Evolutionary conservation across 2,888 invertebrate species (phyloP), one percentile per base, ranked within the genome.

Genomic region (Ommatoiulus sabulosus): DNA sequence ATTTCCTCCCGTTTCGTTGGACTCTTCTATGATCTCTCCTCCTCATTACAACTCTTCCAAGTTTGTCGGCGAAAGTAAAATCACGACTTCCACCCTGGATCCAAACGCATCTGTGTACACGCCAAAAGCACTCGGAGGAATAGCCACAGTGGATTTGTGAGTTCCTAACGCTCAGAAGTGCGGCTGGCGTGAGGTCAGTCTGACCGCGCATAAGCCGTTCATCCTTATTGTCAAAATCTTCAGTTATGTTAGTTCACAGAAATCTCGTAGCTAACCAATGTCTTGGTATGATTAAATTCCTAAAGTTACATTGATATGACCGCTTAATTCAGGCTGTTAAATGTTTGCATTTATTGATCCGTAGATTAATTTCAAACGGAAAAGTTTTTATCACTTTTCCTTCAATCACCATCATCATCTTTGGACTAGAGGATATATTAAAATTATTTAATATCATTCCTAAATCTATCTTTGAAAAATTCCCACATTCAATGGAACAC

Each of bases 41-140:
- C 90, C 91, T 12, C 90, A 90, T 43, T 84, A 91, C 80, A 91
- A 91, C 90, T 90, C 91, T 80, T 90, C 91, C 48, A 90, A 91
- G 89, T 91, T 91, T 90, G 89, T 91, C 63, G 87, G 90, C 24
- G 90, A 90, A 52, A 90, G 89, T 89, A 91, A 89, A 89, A 87
- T 89, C 15, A 91, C 89, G 91, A 91, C 89, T 48, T 94, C 94
- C 84, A 95, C 94, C 91, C 94, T 98, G 90, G 98, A 98, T 94
- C 98, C 98, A 89, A 97, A 97, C 93, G 98, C 98, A 90, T 95
- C 96, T 90, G 96, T 96, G 91, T 98, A 98, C 94, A 97, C 97
- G 90, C 98, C 98, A 90, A 97, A 97, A 44, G 46, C 84, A 5
- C 84, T 84, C 4, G 44, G 24, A 15, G 84, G 84, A 84, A 44